A percentile compares a stretch with the other conserved stretches of the same genome.
phyloP scores from a whole-genome alignment of 2,113 vertebrate species.

The Zosterops japonicus region DNA sequence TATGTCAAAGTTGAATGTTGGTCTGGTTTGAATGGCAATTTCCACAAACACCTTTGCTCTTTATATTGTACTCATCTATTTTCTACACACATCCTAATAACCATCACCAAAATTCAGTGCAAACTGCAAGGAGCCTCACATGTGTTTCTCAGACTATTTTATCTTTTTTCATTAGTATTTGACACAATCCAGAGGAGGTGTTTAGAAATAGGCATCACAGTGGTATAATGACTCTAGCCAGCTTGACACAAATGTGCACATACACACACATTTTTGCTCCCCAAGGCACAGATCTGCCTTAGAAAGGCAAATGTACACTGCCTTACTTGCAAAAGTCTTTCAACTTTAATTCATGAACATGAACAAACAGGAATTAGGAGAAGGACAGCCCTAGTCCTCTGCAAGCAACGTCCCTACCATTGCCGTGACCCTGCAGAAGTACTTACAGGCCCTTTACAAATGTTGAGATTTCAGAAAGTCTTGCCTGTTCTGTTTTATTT shows the following conservation, averaged over 20 bases:
- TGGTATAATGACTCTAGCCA: neutral
- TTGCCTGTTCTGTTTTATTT: neutral
- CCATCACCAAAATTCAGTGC: neutral
- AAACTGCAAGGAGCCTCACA: neutral
- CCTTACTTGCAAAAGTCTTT: neutral
- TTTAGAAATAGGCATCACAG: neutral
- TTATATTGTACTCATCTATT: neutral
- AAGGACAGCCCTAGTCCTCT: neutral
- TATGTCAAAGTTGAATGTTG: neutral
- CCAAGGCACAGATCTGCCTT: neutral
- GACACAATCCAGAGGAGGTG: slow-evolving; percentile 3
- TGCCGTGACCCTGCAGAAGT: neutral
- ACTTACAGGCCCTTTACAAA: neutral
- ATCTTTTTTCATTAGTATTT: neutral
- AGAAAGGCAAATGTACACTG: neutral
- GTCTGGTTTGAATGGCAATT: neutral
- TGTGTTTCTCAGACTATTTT: neutral
- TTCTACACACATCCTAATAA: neutral
- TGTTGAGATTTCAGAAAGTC: neutral
- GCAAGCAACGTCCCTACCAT: neutral
- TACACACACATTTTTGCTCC: neutral
- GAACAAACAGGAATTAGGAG: neutral
- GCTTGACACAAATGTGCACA: neutral
- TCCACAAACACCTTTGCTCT: neutral
- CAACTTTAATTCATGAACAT: neutral